Percentiles rank a stretch among this genome's conserved stretches.
Evolutionary conservation across 2,797 vertebrate species (phyloP).

Genomic region (Momotus momota): DNA sequence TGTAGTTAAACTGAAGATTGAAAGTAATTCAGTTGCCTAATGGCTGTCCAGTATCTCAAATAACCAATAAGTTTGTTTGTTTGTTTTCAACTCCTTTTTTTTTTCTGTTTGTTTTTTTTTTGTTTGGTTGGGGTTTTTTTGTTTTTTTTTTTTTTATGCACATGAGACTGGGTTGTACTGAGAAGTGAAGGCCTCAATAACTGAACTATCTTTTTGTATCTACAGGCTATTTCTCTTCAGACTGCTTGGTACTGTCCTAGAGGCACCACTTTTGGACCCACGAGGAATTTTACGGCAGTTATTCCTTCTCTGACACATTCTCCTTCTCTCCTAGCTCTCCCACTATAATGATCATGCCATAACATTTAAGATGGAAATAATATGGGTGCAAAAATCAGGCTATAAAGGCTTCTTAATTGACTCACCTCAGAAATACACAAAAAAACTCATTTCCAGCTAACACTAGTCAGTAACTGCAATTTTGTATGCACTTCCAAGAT

Average conservation of each 20-base stretch:
- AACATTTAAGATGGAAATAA: not conserved
- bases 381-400: not conserved
- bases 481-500: not conserved
- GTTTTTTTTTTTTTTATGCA: not conserved
- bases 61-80: not conserved
- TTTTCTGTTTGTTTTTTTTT: not conserved
- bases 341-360: not conserved
- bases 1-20: not conserved
- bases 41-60: not conserved
- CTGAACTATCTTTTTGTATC: not conserved
- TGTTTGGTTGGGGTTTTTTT: too few relatives aligned
- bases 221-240: not conserved
- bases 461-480: not conserved
- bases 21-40: not conserved
- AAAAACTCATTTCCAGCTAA: not conserved
- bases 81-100: too few relatives aligned
- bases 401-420: not conserved
- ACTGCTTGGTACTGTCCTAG: not conserved
- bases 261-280: not conserved
- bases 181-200: not conserved
- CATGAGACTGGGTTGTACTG: not conserved
- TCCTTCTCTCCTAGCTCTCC: not conserved
- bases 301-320: not conserved
- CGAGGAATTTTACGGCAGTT: not conserved
- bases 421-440: not conserved